Base-by-base conservation (phyloP, 1,140 invertebrate genomes). In the Caenorhabditis elegans region DNA sequence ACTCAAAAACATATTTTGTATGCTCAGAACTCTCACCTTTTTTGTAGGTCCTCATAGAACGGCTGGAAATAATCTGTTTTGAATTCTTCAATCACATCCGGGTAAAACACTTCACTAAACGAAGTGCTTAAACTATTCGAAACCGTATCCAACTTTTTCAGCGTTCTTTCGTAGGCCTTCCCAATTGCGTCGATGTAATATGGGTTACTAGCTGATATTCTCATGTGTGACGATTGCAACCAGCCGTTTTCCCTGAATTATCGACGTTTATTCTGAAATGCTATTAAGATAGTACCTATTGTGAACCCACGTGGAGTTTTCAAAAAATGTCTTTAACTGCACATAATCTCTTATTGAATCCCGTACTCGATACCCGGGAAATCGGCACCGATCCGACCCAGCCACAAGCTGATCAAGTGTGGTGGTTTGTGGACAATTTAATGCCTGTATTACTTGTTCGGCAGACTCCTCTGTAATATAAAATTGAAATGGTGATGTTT, bases 221-320 rank as follows among this genome's bases (percentile, higher is more conserved):
- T 26, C 76, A 77, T 77, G 4, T 77, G 76, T 3, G 76, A 77
- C 0, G 46, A 49, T 24, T 51, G 76, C 5, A 77, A 19, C 76
- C 76, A 77, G 2, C 76, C 76, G 22, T 49, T 49, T 28, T 77
- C 76, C 24, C 76, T 76, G 47, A n/a, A n/a, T n/a, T n/a, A n/a
- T n/a, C n/a, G n/a, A n/a, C n/a, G n/a, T n/a, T n/a, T n/a, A n/a
- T n/a, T n/a, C n/a, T n/a, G n/a, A n/a, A n/a, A n/a, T n/a, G n/a
- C n/a, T n/a, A n/a, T 1, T 55, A 22, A n/a, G n/a, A n/a, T n/a
- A n/a, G n/a, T 60, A 76, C 75, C 75, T 48, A 47, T 80, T 80
- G 36, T 80, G 79, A 10, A 80, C 51, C 51, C 53, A 80, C 0
- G 49, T 70, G 8, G 51, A 80, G n/a, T 80, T 70, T 36, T 80